Evolutionary conservation across 1,140 invertebrate species (phyloP), one percentile per base, ranked within the genome.

Genomic region (Conus ventricosus): DNA sequence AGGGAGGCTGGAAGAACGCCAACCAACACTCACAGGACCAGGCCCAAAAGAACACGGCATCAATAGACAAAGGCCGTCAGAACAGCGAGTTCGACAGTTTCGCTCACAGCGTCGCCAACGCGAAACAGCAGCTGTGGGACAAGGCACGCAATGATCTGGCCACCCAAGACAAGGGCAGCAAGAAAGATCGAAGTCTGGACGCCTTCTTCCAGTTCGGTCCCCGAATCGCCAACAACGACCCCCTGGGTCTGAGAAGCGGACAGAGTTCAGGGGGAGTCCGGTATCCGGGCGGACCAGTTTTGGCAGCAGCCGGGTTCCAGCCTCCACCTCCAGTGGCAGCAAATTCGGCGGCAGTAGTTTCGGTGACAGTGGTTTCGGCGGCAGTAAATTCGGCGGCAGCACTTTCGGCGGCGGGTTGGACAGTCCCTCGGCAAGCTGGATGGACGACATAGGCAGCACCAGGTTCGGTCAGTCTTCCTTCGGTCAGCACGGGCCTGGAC

Each of bases 61-160:
- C 85, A 5, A 23, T 54, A n/a, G 81, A 89, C 53, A 87, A 80
- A 39, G 83, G 57, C 13, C 81, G 63, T 4, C n/a, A 67, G 23
- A 53, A 76, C 63, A 71, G 82, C 78, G 85, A 87, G 53, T 89
- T 89, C 53, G 86, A 84, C 51, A 27, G 63, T 25, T 75, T 83
- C 53, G 39, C 87, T 53, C 27, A 80, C 10, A 27, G 25, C 63
- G 20, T 67, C 39, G 60, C 67, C 39, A 55, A 83, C 80, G 57
- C 75, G 54, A 75, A 88, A 17, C 82, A 87, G 83, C 60, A 87
- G 81, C 67, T 87, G 25, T 84, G 82, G 54, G 89, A 89, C 86
- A 55, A 85, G 25, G 82, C 89, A 23, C 54, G 60, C 39, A 63
- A 83, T 5, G 85, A 87, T 51, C 23, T 76, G 51, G 20, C 8